Evolutionary conservation across 1,140 invertebrate genomes (phyloP).

Genomic region (Trigoniulus corallinus): DNA sequence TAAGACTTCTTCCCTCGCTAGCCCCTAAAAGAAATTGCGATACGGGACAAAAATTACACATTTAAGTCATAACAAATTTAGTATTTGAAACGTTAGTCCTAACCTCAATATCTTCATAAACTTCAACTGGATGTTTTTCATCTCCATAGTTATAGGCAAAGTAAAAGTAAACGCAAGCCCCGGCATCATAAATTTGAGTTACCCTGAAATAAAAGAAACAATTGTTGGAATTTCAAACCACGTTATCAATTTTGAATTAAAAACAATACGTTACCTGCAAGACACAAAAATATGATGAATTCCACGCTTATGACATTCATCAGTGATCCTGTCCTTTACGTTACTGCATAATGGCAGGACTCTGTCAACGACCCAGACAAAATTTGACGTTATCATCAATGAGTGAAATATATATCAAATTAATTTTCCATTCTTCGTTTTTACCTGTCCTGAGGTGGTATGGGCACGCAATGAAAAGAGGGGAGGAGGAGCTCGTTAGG

Average conservation of each 20-base stretch:
- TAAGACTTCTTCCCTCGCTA: conserved; percentile 81
- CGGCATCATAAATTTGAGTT: conserved; percentile 92
- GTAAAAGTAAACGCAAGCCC: conserved; percentile 97
- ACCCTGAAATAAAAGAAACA: conserved; percentile 38
- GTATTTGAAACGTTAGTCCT: conserved; percentile 1
- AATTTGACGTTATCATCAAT: too few relatives aligned
- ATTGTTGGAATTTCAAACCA: too few relatives aligned
- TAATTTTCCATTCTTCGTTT: too few relatives aligned
- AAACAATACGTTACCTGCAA: conserved; percentile 25
- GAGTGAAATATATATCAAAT: too few relatives aligned
- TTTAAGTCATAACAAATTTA: not conserved
- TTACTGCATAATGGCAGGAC: conserved; percentile 67
- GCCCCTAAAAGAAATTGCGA: conserved; percentile 41
- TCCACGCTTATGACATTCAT: conserved; percentile 48
- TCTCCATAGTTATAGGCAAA: conserved; percentile 72
- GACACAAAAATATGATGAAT: conserved; percentile 51
- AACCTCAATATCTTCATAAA: conserved; percentile 57
- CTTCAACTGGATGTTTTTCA: conserved; percentile 50
- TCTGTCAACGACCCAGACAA: too few relatives aligned
- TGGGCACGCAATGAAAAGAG: too few relatives aligned
- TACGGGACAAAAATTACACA: not conserved
- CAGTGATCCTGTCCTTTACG: conserved; percentile 62
- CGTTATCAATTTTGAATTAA: not conserved
- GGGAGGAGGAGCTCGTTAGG: too few relatives aligned
- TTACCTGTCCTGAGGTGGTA: too few relatives aligned